Base-by-base conservation (phyloP, 2,888 invertebrate genomes). In the Zygaena filipendulae region DNA sequence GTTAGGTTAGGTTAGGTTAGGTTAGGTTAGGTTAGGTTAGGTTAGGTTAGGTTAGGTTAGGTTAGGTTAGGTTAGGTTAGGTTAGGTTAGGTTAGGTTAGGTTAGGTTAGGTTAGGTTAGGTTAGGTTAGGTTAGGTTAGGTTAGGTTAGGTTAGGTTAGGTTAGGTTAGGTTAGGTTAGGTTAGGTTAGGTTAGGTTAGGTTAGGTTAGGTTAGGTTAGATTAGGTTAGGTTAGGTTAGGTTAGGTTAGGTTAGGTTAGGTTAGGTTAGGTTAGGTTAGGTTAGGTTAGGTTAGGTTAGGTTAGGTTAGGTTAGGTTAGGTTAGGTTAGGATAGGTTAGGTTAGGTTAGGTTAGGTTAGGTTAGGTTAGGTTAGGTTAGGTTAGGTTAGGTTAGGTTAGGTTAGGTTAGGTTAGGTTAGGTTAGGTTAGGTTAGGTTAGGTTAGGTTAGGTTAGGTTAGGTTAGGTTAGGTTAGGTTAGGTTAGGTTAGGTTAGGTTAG, bases 301-400 rank as follows among this genome's bases (percentile, higher is more conserved):
- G 30, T 26, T 31, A 23, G 26, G 30, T 30, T 30, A 22, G 26
- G 30, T 30, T 30, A 25, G 30, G 30, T 30, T 30, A 30, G 30
- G 31, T 27, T 27, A 23, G 31, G 31, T 31, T 27, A 27, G 27
- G 24, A 23, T 27, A 30, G 38, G 34, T 37, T 37, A 37, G 37
- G 35, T 35, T 35, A 35, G 35, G 35, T 35, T 36, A 35, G 38
- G 38, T 38, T 38, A 35, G 34, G 34, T 37, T 37, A 32, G 37
- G 37, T 35, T 38, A 38, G 38, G 38, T 37, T 33, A 32, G 34
- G 34, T 36, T 33, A 31, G 36, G 33, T 34, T 37, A 33, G 33
- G 37, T 35, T 32, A 32, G 32, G 35, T 32, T 31, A 32, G 31
- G 36, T 36, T 37, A 35, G 37, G 34, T 34, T 32, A 29, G 32